phyloP scores from a whole-genome alignment of 1,140 invertebrate genomes.

The Proales similis region DNA sequence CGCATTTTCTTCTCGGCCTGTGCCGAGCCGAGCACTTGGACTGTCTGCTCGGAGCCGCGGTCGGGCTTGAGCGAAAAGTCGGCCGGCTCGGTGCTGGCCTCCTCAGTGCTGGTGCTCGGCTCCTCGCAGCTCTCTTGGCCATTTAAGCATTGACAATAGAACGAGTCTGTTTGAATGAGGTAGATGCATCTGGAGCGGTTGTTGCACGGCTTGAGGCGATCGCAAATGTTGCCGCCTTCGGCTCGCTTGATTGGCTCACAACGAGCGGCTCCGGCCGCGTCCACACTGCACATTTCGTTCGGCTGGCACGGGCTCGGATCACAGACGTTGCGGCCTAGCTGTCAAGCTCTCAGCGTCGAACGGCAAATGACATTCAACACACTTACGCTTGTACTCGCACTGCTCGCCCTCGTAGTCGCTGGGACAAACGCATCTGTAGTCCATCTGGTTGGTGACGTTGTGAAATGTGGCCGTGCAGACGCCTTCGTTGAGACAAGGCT shows the following conservation, averaged over 20 bases:
- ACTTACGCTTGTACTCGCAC: slow-evolving; percentile 41
- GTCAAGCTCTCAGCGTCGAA: too few species aligned
- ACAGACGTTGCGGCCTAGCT: slow-evolving; percentile 11
- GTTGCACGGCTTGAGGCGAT: slow-evolving; percentile 30
- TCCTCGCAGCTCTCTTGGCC: slow-evolving; percentile 20
- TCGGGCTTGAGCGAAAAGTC: too few species aligned
- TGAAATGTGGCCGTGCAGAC: slow-evolving; percentile 19
- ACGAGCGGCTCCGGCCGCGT: too few species aligned
- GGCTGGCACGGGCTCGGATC: background rate
- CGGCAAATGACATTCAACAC: slow-evolving; percentile 43
- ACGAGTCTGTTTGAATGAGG: slow-evolving; percentile 15
- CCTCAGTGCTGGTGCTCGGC: too few species aligned
- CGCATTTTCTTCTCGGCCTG: background rate
- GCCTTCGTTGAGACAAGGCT: slow-evolving; percentile 36
- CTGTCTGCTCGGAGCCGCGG: too few species aligned
- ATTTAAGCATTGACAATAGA: slow-evolving; percentile 33
- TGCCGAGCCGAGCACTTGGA: too few species aligned
- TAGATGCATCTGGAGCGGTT: slow-evolving; percentile 25
- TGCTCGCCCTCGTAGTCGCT: slow-evolving; percentile 38
- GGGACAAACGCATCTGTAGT: slow-evolving; percentile 34
- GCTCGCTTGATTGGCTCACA: slow-evolving; percentile 24
- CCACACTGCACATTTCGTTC: slow-evolving; percentile 27
- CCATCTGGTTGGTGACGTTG: slow-evolving; percentile 16
- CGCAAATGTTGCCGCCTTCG: slow-evolving; percentile 20
- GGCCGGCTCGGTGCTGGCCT: too few species aligned